phyloP scores from a whole-genome alignment of 2,113 vertebrate genomes.

The Hippolais icterina region DNA sequence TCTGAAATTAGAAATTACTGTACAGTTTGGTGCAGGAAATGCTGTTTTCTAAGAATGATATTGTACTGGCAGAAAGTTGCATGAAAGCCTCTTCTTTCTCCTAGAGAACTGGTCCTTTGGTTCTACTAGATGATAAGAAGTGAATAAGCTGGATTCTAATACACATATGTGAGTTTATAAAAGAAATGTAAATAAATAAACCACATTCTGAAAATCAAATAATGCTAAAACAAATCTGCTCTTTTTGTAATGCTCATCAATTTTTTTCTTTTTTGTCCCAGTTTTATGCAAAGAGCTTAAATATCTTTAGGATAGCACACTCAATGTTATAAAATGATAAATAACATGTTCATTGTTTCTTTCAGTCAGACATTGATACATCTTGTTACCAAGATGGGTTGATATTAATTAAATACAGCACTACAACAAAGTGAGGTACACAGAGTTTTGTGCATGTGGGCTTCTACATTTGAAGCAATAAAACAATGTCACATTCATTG shows the following conservation, averaged over 20 bases:
- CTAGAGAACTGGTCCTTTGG: neutral
- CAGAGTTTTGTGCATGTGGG: neutral
- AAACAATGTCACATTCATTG: neutral
- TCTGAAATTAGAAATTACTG: neutral
- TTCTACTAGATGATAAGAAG: neutral
- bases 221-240: neutral
- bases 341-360: neutral
- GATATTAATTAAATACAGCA: neutral
- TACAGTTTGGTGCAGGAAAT: neutral
- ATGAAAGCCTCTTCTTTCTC: neutral
- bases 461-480: neutral
- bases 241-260: neutral
- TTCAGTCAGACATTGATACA: neutral
- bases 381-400: neutral
- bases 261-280: neutral
- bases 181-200: neutral
- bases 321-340: neutral
- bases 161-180: neutral
- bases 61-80: neutral
- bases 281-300: neutral
- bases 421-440: neutral
- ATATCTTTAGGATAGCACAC: neutral
- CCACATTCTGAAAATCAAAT: neutral
- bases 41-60: neutral
- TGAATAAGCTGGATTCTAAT: neutral